Evolutionary conservation across 2,888 invertebrate species (phyloP), one percentile per base, ranked within the genome.

Genomic region (Hydriomena furcata): DNA sequence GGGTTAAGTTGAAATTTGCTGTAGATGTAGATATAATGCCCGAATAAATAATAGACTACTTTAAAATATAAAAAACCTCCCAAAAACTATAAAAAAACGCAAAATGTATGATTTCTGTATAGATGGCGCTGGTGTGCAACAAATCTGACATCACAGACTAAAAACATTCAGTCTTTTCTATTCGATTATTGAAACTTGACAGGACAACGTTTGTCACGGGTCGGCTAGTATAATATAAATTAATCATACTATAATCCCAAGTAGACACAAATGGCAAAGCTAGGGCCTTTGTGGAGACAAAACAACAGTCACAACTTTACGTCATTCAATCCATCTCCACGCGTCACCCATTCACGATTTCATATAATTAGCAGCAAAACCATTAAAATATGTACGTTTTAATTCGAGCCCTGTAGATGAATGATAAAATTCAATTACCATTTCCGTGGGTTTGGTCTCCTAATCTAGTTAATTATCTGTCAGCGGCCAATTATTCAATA

Each of bases 361-460:
- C 13, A 38, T 48, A 40, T 43, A 38, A 45, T 52, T 52, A 50
- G 34, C 27, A 35, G 32, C 10, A 25, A 37, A 20, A 35, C 11
- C 25, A 51, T 44, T 44, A 40, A 53, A 58, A 53, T 42, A 58
- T 37, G 37, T 35, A 50, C 49, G 25, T 54, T 54, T 54, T 55
- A 58, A 60, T 54, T 61, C n/a, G 44, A 52, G 40, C 42, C 37
- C 52, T 58, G 58, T 58, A 41, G 55, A 60, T 64, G 63, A 64
- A 60, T 58, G 66, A 73, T 65, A 70, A 64, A 63, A 71, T 71
- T 78, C 69, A 76, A 76, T 77, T 76, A 73, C 41, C 59, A 54
- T 63, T 69, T 56, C 67, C 53, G 69, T 71, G 72, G 73, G 75
- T n/a, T n/a, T 74, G 76, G 71, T 64, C 67, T 58, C 60, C 56